phyloP scores from a whole-genome alignment of 1,140 invertebrate species.

The Drosophila orena region DNA sequence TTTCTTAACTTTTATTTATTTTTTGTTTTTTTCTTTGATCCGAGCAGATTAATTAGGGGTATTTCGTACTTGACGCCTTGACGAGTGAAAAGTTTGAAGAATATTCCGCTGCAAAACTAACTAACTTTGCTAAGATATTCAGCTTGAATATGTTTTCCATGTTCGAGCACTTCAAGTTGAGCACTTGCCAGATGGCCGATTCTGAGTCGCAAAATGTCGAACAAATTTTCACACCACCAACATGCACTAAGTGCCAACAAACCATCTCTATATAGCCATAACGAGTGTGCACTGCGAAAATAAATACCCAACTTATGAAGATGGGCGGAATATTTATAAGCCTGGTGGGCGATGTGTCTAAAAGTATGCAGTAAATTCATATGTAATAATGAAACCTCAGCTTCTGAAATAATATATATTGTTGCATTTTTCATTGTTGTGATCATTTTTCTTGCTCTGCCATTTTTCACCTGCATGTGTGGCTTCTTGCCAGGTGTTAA shows the following conservation, averaged over 20 bases:
- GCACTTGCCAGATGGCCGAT: conserved; percentile 36
- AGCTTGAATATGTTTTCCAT: conserved; percentile 36
- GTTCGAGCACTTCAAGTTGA: conserved; percentile 39
- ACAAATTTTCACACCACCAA: conserved; percentile 22
- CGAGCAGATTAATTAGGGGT: conserved; percentile 69
- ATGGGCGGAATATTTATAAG: neutral
- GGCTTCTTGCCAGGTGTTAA: conserved; percentile 76
- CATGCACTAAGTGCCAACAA: conserved; percentile 30
- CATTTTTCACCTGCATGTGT: conserved; percentile 17
- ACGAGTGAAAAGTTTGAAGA: conserved; percentile 26
- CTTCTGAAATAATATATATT: neutral
- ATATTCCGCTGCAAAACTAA: conserved; percentile 25
- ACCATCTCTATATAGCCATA: conserved; percentile 24
- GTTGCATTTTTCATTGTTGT: neutral
- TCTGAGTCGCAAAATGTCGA: conserved; percentile 40
- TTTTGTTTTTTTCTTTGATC: conserved; percentile 22
- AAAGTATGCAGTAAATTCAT: neutral
- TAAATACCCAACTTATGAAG: neutral
- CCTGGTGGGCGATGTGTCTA: too few species aligned
- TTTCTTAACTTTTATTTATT: conserved; percentile 34
- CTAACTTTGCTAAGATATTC: conserved; percentile 27
- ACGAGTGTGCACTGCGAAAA: conserved; percentile 4
- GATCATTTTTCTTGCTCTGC: neutral
- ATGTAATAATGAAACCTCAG: neutral
- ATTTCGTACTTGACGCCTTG: conserved; percentile 29